Evolutionary conservation across 2,888 invertebrate species (phyloP).

Genomic region (Mamestra brassicae): DNA sequence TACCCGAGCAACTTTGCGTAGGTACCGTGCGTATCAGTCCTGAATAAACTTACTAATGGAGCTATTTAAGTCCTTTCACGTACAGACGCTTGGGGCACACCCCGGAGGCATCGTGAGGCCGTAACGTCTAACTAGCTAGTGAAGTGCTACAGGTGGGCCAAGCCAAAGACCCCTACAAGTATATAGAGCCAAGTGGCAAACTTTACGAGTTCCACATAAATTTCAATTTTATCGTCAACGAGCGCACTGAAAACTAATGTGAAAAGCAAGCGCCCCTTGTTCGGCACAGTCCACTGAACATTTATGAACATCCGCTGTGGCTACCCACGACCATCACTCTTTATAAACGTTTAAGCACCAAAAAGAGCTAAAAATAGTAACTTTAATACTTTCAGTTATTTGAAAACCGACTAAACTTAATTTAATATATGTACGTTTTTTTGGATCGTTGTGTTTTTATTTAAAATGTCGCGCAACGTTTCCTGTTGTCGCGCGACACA

Average conservation of each 20-base stretch:
- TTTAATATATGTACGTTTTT: slow-evolving; percentile 32
- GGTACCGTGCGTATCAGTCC: slow-evolving; percentile 66
- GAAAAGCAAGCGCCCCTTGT: slow-evolving; percentile 60
- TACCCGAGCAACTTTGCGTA: slow-evolving; percentile 21
- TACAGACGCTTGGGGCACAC: slow-evolving; percentile 70
- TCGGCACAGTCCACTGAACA: slow-evolving; percentile 42
- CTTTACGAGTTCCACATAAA: slow-evolving; percentile 76
- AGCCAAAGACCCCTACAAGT: slow-evolving; percentile 57
- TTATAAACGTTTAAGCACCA: slow-evolving; percentile 49
- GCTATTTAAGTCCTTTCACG: slow-evolving; percentile 75
- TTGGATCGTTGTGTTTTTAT: slow-evolving; percentile 26
- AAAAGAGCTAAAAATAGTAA: slow-evolving; percentile 44
- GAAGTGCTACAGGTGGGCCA: slow-evolving; percentile 77
- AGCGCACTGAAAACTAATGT: slow-evolving; percentile 66
- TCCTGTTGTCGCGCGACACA: slow-evolving; percentile 15
- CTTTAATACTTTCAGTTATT: slow-evolving; percentile 12
- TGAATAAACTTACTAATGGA: slow-evolving; percentile 75
- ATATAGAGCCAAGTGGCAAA: slow-evolving; percentile 64
- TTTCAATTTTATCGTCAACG: slow-evolving; percentile 73
- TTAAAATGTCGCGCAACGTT: not conserved
- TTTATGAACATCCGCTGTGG: slow-evolving; percentile 44
- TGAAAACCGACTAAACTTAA: slow-evolving; percentile 23
- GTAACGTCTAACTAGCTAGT: slow-evolving; percentile 66
- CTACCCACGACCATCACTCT: slow-evolving; percentile 32
- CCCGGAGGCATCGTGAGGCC: slow-evolving; percentile 64